Evolutionary conservation across 2,113 vertebrate species (phyloP), one percentile per base, ranked within the genome.

Genomic region (Seriola dumerili): DNA sequence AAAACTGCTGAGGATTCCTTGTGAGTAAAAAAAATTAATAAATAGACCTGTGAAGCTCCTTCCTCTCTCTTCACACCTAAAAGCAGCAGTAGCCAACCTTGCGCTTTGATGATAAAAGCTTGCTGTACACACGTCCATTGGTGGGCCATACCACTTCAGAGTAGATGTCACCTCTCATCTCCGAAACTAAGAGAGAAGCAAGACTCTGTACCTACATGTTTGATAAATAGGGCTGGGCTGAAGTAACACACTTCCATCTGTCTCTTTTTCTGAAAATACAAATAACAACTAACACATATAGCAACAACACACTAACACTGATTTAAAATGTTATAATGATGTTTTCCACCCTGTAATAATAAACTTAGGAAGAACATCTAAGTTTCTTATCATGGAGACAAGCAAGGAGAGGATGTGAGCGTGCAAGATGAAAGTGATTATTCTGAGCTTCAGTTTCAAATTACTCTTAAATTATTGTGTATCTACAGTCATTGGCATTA

Each of bases 71-170:
- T 55, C 25, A 61, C 50, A 66, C 25, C n/a, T 40, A 9, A 48
- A 84, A 59, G 29, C 63, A 38, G 42, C 9, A 42, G 64, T 34
- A 19, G 66, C n/a, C 23, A 58, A 1, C 21, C 0, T 3, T 54
- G 23, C 23, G 14, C 44, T 81, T 81, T 86, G 74, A 82, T 67
- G 42, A 38, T 65, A 9, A 46, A 52, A 36, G 5, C 2, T 58
- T 5, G 1, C 4, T 59, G 29, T 65, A 17, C 4, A 40, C 25
- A 7, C 0, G 42, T 17, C 38, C 13, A 3, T 34, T 57, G 13
- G 21, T 65, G 25, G 46, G 75, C 12, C 10, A 73, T 14, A 79
- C 81, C 81, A 84, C 80, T 79, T 84, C 77, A 88, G 55, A 76
- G 71, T 1, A 44, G 12, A 29, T 0, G 23, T 61, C 1, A 17